Conservation (phyloP, 2,113 vertebrate genomes). For the Cavia porcellus region DNA sequence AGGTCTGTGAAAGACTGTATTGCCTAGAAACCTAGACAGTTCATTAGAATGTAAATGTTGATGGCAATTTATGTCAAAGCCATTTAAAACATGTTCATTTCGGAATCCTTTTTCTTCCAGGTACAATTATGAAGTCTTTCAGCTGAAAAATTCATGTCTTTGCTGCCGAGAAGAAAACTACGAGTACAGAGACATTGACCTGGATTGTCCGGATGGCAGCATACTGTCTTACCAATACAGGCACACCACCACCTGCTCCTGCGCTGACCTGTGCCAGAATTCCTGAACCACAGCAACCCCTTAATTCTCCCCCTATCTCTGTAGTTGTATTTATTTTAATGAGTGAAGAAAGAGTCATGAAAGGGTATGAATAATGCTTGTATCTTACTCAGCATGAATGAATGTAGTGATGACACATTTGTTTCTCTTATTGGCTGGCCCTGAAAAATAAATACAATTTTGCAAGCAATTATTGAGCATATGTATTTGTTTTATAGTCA, state of each 20-base stretch:
- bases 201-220: slow-evolving; percentile 62
- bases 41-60: background rate
- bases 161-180: slow-evolving; percentile 75
- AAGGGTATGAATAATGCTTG: background rate
- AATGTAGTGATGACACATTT: background rate
- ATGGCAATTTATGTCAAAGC: background rate
- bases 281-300: fast-evolving
- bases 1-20: background rate
- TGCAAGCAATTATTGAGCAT: background rate
- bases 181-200: background rate
- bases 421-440: background rate
- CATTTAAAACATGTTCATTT: background rate
- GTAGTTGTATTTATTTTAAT: slow-evolving; percentile 49
- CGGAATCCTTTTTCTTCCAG: slow-evolving; percentile 47
- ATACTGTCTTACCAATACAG: slow-evolving; percentile 52
- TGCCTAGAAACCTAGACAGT: background rate
- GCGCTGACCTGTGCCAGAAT: slow-evolving; percentile 48
- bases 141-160: slow-evolving; percentile 65
- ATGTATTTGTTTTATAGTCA: background rate
- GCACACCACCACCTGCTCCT: slow-evolving; percentile 71
- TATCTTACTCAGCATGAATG: slow-evolving; percentile 1
- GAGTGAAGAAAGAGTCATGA: background rate
- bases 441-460: slow-evolving; percentile 77
- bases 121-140: slow-evolving; percentile 67
- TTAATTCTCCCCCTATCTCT: background rate